phyloP scores from a whole-genome alignment of 2,113 vertebrate genomes.

The Lycocorax pyrrhopterus region DNA sequence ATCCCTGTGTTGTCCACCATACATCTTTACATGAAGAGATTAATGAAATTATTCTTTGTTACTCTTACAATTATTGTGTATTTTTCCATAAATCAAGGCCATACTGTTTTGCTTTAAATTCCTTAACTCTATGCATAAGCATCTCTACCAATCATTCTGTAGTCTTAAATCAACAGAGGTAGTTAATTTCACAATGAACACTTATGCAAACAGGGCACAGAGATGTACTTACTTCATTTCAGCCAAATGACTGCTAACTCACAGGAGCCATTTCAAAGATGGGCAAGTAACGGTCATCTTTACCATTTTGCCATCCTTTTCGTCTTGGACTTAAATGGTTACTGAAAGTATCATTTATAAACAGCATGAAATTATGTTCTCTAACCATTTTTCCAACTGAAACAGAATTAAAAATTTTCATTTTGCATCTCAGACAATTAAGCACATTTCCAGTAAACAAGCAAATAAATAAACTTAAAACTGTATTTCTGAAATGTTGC shows the following conservation, averaged over 20 bases:
- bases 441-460: neutral
- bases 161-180: neutral
- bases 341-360: neutral
- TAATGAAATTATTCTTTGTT: neutral
- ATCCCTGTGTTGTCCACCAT: neutral
- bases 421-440: neutral
- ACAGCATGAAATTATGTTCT: neutral
- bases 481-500: neutral
- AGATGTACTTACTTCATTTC: neutral
- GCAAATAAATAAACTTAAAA: neutral
- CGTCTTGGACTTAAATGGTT: neutral
- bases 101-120: neutral
- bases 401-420: neutral
- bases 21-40: neutral
- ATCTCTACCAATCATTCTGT: neutral
- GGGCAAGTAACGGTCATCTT: neutral
- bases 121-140: neutral
- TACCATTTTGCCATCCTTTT: neutral
- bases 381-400: neutral
- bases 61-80: neutral
- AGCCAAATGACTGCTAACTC: neutral
- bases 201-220: neutral
- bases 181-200: neutral
- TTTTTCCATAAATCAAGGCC: neutral
- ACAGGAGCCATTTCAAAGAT: neutral